These are phyloP conservation scores for Ophion obscuratus DNA, from an alignment of 2,888 invertebrate genomes.

Conservation along the genomic window DNA sequence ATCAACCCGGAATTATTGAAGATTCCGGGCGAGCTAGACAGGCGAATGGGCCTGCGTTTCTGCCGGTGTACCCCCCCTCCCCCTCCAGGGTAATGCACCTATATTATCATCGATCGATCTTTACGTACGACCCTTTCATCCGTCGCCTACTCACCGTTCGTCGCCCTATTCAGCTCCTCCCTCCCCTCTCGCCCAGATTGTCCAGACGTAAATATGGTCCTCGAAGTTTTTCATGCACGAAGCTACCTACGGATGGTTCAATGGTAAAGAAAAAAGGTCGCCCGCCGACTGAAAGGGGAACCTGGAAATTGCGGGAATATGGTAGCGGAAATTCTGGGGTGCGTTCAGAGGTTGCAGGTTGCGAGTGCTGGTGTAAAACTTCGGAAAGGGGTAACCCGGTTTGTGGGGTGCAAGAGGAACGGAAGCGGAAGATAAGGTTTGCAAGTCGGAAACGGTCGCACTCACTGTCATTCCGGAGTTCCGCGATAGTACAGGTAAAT, in stretches of 20 bases:
- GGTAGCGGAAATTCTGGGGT: too few species aligned
- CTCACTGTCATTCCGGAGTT: too few species aligned
- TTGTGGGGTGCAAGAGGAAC: too few species aligned
- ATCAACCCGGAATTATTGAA: conserved; percentile 77
- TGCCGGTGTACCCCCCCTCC: conserved; percentile 49
- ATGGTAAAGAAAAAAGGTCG: conserved; percentile 6
- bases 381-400: too few species aligned
- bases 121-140: conserved; percentile 43
- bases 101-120: conserved; percentile 71
- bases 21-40: conserved; percentile 68
- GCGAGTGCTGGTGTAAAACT: too few species aligned
- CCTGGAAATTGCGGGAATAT: not conserved
- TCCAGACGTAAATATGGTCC: conserved; percentile 38
- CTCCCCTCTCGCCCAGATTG: not conserved
- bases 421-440: too few species aligned
- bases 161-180: too few species aligned
- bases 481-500: too few species aligned
- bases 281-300: not conserved
- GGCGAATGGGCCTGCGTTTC: conserved; percentile 46
- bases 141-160: not conserved
- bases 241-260: not conserved
- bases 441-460: too few species aligned
- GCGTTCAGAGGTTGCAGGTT: too few species aligned
- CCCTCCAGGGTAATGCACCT: conserved; percentile 74
- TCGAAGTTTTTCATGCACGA: conserved; percentile 44